phyloP scores from a whole-genome alignment of 2,113 vertebrate genomes.

The Artemisiospiza belli region DNA sequence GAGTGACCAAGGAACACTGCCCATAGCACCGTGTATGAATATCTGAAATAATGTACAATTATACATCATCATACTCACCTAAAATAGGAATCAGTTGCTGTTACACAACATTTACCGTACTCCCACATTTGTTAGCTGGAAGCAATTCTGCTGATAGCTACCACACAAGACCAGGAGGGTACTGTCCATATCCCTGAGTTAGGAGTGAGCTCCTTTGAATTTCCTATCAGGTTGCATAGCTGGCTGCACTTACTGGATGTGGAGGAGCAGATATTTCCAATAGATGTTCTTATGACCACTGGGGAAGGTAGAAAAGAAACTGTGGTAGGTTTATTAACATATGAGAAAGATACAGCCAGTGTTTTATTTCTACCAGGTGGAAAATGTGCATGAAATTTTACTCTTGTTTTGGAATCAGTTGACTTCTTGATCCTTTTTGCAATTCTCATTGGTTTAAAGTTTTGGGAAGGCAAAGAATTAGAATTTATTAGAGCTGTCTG shows the following conservation, averaged over 20 bases:
- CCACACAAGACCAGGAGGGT: background rate
- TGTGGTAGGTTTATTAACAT: background rate
- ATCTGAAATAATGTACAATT: background rate
- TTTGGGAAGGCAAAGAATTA: background rate
- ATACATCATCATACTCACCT: background rate
- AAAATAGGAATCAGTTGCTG: background rate
- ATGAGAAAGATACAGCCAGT: background rate
- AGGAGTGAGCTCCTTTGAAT: background rate
- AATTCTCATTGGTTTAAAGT: background rate
- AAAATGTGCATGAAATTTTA: background rate
- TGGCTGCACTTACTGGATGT: background rate
- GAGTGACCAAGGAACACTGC: background rate
- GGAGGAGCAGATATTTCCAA: background rate
- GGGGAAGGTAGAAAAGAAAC: background rate
- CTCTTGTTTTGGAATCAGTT: background rate
- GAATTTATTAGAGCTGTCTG: background rate
- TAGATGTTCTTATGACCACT: background rate
- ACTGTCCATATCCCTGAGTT: background rate
- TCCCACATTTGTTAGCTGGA: background rate
- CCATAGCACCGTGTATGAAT: background rate
- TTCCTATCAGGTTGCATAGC: background rate
- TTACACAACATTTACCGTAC: background rate
- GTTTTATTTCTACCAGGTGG: background rate
- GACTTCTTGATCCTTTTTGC: background rate
- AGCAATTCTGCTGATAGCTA: background rate